phyloP scores from a whole-genome alignment of 2,797 vertebrate species.

The Platyrinchus mystaceus region DNA sequence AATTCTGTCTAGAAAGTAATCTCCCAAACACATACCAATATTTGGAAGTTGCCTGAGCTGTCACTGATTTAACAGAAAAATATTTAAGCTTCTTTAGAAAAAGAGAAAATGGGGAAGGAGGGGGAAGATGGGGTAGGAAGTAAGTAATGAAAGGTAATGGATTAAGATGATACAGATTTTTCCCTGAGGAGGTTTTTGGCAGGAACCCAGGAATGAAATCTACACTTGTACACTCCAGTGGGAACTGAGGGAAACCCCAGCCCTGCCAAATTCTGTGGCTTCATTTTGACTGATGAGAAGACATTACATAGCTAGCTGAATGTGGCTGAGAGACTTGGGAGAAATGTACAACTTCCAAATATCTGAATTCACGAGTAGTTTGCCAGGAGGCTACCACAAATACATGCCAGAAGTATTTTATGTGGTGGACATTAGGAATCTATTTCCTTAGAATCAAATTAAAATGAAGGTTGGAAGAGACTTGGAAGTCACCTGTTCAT shows the following conservation, averaged over 20 bases:
- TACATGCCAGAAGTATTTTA: background rate
- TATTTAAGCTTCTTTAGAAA: background rate
- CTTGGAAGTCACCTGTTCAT: background rate
- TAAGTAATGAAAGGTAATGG: slow-evolving; percentile 4
- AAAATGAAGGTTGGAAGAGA: background rate
- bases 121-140: background rate
- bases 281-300: background rate
- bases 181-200: slow-evolving; percentile 11
- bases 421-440: background rate
- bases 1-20: background rate
- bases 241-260: background rate
- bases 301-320: background rate
- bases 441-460: background rate
- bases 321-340: background rate
- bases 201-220: background rate
- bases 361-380: background rate
- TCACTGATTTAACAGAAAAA: background rate
- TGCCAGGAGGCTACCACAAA: background rate
- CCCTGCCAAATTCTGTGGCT: background rate
- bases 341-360: background rate
- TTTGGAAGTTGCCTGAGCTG: background rate
- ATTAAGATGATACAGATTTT: background rate
- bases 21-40: background rate
- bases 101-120: background rate
- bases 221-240: background rate